Conservation (phyloP, 2,113 vertebrate species). For the Takifugu bimaculatus region DNA sequence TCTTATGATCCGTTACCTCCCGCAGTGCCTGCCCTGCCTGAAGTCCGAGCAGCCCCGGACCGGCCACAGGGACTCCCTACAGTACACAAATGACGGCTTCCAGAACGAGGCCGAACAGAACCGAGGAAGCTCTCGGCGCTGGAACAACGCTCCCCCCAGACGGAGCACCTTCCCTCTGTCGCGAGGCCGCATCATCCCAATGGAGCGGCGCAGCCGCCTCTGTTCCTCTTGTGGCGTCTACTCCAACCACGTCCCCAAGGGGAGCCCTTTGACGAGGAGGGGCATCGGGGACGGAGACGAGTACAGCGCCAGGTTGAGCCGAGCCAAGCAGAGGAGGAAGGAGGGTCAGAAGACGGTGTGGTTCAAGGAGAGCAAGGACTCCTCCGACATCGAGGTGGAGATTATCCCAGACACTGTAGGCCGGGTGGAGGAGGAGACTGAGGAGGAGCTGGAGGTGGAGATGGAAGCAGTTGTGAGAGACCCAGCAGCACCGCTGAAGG, state of each 20-base stretch:
- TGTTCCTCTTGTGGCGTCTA: conserved; percentile 65
- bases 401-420: conserved; percentile 76
- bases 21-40: conserved; percentile 72
- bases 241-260: conserved; percentile 59
- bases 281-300: conserved; percentile 51
- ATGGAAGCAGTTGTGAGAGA: conserved; percentile 57
- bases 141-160: conserved; percentile 39
- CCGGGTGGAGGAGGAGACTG: conserved; percentile 59
- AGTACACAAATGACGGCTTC: conserved; percentile 73
- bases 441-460: conserved; percentile 58
- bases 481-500: conserved; percentile 44
- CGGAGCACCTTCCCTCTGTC: conserved; percentile 51
- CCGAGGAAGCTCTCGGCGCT: conserved; percentile 40
- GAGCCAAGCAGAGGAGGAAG: conserved; percentile 68
- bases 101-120: conserved; percentile 60
- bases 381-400: conserved; percentile 78
- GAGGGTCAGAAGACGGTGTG: conserved; percentile 80
- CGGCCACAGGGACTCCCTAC: conserved; percentile 65
- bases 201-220: conserved; percentile 60
- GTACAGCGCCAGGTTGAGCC: conserved; percentile 54
- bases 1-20: background rate
- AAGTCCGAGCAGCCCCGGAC: conserved; percentile 34
- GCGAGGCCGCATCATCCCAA: conserved; percentile 51
- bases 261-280: conserved; percentile 40
- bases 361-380: conserved; percentile 80